phyloP scores from a whole-genome alignment of 1,140 invertebrate genomes.

The Pseudoatta argentina region DNA sequence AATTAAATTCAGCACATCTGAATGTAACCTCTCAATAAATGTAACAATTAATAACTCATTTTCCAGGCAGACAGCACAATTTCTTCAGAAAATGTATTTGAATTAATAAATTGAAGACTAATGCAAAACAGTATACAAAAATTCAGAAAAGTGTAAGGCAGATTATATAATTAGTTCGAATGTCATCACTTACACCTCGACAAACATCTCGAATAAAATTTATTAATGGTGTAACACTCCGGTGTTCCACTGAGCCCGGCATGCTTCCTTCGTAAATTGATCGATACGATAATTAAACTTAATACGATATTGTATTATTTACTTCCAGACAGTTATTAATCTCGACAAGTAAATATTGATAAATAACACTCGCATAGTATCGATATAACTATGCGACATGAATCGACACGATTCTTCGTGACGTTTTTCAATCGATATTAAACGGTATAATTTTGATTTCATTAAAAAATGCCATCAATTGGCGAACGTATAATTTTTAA shows the following conservation, averaged over 20 bases:
- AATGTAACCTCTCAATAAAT: neutral
- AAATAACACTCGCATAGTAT: neutral
- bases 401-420: neutral
- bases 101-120: conserved; percentile 13
- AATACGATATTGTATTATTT: neutral
- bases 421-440: neutral
- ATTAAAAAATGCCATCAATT: no score
- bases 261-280: conserved; percentile 41
- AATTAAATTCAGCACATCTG: neutral
- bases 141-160: neutral
- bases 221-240: neutral
- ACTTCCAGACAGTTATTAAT: neutral
- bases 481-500: no score
- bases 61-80: neutral
- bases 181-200: conserved; percentile 56
- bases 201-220: neutral
- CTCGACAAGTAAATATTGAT: neutral
- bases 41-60: neutral
- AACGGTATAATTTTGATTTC: no score
- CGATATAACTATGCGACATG: neutral
- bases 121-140: neutral
- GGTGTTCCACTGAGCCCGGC: neutral
- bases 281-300: neutral
- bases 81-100: neutral
- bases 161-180: conserved; percentile 59